Percentiles rank a stretch among this genome's conserved stretches.
Conservation (phyloP, 2,113 vertebrate species). For the Eclectus roratus region DNA sequence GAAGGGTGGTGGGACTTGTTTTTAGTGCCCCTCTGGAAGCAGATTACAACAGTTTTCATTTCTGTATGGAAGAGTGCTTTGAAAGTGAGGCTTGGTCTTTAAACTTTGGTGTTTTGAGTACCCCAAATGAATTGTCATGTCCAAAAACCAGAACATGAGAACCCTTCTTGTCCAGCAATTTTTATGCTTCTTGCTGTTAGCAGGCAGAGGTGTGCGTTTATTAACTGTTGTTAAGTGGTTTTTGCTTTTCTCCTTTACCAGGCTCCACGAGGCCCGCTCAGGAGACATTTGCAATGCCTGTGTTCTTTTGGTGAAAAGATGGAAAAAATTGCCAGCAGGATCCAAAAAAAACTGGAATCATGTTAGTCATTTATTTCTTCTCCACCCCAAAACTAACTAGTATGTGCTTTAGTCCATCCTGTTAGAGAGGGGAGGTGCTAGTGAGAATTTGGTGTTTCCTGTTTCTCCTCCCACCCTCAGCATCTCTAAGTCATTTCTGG, state of each 20-base stretch:
- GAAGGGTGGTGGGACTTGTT: background rate
- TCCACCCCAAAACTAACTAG: background rate
- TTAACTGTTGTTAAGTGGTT: background rate
- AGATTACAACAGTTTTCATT: background rate
- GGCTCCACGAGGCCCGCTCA: slow-evolving; percentile 90
- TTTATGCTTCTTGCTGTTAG: background rate
- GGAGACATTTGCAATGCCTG: slow-evolving; percentile 99
- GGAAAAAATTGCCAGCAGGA: slow-evolving; percentile 96
- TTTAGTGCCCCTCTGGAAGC: background rate
- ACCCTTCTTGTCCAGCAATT: background rate
- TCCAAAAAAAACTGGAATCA: slow-evolving; percentile 99
- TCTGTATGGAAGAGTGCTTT: background rate
- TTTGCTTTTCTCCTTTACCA: slow-evolving; percentile 60
- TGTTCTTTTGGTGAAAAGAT: slow-evolving; percentile 95
- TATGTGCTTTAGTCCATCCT: background rate
- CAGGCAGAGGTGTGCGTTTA: background rate
- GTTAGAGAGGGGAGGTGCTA: background rate
- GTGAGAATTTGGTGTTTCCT: background rate
- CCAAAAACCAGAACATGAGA: background rate
- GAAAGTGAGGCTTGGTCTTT: background rate
- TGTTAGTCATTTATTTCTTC: slow-evolving; percentile 73
- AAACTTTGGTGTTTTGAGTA: background rate
- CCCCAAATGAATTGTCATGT: background rate
- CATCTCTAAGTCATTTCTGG: background rate
- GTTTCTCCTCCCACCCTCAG: background rate